phyloP scores from a whole-genome alignment of 2,888 invertebrate species.

The Creontiades dilutus region DNA sequence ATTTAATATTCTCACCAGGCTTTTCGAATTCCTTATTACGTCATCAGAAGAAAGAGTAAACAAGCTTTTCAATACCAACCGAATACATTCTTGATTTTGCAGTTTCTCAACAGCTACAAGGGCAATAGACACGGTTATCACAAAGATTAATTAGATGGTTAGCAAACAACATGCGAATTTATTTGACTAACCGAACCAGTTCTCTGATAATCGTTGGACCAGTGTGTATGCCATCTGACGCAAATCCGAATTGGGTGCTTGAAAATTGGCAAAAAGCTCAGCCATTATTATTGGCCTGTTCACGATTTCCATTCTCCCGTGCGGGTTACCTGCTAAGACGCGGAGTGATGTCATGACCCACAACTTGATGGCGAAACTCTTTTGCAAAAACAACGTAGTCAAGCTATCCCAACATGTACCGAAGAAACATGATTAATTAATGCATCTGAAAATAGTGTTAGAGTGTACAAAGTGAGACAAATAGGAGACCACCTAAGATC shows the following conservation, averaged over 20 bases:
- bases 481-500: no score
- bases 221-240: conserved; percentile 48
- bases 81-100: not conserved
- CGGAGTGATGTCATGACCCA: conserved; percentile 49
- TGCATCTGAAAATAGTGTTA: no score
- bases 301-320: conserved; percentile 26
- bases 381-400: conserved; percentile 9
- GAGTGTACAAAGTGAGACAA: no score
- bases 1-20: not conserved
- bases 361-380: not conserved
- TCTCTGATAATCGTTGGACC: conserved; percentile 35
- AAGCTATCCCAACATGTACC: conserved; percentile 13
- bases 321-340: conserved; percentile 53
- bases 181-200: conserved; percentile 59
- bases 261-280: not conserved
- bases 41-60: not conserved
- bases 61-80: not conserved
- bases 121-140: not conserved
- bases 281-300: conserved; percentile 1
- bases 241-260: not conserved
- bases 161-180: no score
- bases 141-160: not conserved
- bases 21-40: not conserved
- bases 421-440: no score
- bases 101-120: not conserved